Evolutionary conservation across 2,888 invertebrate genomes (phyloP), one percentile per base, ranked within the genome.

Genomic region (Hyposoter didymator): DNA sequence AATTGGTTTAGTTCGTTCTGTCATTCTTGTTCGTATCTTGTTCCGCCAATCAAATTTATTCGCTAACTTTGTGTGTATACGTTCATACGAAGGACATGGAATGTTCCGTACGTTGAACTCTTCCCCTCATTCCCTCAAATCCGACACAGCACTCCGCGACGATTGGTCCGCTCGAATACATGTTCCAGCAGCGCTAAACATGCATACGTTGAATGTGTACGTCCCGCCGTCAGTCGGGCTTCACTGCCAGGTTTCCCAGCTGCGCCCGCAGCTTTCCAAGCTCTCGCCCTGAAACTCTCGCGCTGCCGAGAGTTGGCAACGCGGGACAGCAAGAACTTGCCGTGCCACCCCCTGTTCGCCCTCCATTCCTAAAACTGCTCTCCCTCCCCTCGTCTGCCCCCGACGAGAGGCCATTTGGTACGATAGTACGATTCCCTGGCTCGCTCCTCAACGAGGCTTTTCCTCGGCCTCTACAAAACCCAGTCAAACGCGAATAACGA

Each of bases 271-370:
- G 82, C 79, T 85, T 84, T 84, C 78, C 82, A 84, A 86, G 86
- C 86, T 85, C 86, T 85, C 66, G n/a, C 81, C 86, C 86, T 86
- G 86, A 86, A 86, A 83, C 79, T 45, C 28, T 59, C 39, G 39
- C 39, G 67, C 72, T 78, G 73, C 74, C 79, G 84, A 84, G 84
- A 86, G 47, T 81, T 86, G 86, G 86, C 86, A 86, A 86, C 86
- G 70, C 78, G 52, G 86, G 80, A 86, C 59, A 28, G 59, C 14
- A 59, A 19, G 45, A 55, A 73, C 66, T 55, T 35, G 19, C n/a
- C 72, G 47, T 72, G 14, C 75, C 74, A 75, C 75, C 67, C 28
- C 35, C 64, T 69, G 70, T n/a, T 78, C 87, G 72, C 67, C 59
- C 72, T 80, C 79, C 67, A n/a, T 70, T 75, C 59, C 59, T 59